Percentiles rank a stretch among this genome's conserved stretches.
Evolutionary conservation across 2,888 invertebrate species (phyloP).

Genomic region (Folsomia manolachei): DNA sequence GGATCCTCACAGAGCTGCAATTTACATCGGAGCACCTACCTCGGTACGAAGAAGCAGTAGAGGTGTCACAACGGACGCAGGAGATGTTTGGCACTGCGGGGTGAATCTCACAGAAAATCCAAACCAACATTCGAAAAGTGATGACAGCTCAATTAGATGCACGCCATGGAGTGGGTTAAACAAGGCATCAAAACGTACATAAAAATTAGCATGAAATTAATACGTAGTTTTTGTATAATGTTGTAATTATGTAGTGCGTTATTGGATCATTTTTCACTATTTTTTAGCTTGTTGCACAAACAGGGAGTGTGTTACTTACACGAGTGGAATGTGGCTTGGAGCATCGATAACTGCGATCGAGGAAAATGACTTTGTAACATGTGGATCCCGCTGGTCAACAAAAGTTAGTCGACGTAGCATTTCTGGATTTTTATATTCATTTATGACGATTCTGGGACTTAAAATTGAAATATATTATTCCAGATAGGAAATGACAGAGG

Average conservation of each 20-base stretch:
- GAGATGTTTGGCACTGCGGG: slow-evolving; percentile 20
- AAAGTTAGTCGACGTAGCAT: too few relatives aligned
- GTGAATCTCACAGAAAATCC: background rate
- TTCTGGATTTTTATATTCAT: too few relatives aligned
- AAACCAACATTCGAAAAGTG: too few relatives aligned
- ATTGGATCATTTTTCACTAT: background rate
- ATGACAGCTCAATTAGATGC: too few relatives aligned
- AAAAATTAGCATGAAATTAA: background rate
- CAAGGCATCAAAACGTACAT: background rate
- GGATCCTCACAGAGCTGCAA: slow-evolving; percentile 1
- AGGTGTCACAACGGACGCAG: background rate
- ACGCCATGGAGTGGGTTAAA: background rate
- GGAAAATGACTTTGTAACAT: background rate
- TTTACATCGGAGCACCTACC: slow-evolving; percentile 28
- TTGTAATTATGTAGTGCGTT: background rate
- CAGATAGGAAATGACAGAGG: too few relatives aligned
- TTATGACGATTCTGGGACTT: too few relatives aligned
- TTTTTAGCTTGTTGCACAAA: background rate
- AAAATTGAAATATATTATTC: too few relatives aligned
- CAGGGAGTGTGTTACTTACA: background rate
- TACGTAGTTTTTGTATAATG: background rate
- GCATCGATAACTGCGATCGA: background rate
- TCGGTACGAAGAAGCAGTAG: background rate
- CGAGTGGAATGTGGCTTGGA: slow-evolving; percentile 11
- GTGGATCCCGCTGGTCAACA: background rate